Base-by-base conservation (phyloP, 2,113 vertebrate genomes). In the Lophura nycthemera region DNA sequence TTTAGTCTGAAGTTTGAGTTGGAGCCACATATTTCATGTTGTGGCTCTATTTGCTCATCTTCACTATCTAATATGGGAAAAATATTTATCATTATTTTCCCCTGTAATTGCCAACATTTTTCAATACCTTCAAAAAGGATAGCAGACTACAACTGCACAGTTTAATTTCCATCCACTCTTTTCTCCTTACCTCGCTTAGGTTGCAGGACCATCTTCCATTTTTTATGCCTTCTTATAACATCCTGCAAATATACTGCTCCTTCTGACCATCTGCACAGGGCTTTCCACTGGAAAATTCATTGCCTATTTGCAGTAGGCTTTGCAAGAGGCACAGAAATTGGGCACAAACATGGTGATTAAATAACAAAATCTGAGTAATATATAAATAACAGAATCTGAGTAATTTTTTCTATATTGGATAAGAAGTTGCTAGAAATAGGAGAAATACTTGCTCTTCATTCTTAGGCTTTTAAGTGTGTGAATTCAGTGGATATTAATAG, bases 401-500 rank as follows among this genome's bases (percentile, higher is more conserved):
- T 19, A 71, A 7, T 1, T 88, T 91, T 50, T 72, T 45, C 29
- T 65, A 40, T 88, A 75, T 83, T 63, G 74, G 59, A 81, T 29
- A 59, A 94, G 91, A 75, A 50, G 12, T 38, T 65, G 2, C 40
- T 56, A 54, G 61, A 43, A 88, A 86, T 88, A 83, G 32, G 83
- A 43, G 30, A 88, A 94, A 74, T n/a, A 56, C 80, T 95, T 74
- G 21, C 20, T 83, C 61, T 19, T 89, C 6, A 2, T 56, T 86
- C 52, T 83, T 77, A 56, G 27, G 43, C 36, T 59, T 90, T 83
- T 73, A 12, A 83, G 16, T 82, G 27, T 56, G 29, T 81, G 69
- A 67, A 86, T 38, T 72, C 40, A 92, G 94, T 91, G 72, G 78
- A 86, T 72, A 76, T 75, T 91, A 91, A 72, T 54, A 83, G 52